phyloP scores from a whole-genome alignment of 2,797 vertebrate species.

The Acestrorhynchus altus region DNA sequence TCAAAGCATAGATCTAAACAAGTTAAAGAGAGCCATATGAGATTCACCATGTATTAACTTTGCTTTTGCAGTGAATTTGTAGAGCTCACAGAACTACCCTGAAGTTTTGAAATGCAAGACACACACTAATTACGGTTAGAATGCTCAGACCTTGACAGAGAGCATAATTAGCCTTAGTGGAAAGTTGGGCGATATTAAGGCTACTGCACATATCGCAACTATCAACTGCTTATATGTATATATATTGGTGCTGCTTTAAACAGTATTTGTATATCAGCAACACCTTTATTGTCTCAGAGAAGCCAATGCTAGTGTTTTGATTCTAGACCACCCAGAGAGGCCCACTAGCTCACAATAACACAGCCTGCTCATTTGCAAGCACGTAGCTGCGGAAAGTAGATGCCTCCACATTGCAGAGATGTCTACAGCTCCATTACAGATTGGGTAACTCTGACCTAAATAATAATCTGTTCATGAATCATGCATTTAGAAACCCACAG shows the following conservation, averaged over 20 bases:
- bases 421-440: slow-evolving; percentile 23
- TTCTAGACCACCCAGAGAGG: neutral
- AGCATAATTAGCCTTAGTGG: slow-evolving; percentile 11
- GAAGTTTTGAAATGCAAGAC: slow-evolving; percentile 12
- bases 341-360: neutral
- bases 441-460: slow-evolving; percentile 34
- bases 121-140: slow-evolving; percentile 15
- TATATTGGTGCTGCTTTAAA: neutral
- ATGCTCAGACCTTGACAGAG: neutral
- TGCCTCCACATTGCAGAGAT: slow-evolving; percentile 25
- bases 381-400: neutral
- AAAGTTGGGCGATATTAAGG: neutral
- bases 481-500: neutral
- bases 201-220: neutral
- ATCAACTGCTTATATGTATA: neutral
- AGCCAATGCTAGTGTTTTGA: neutral
- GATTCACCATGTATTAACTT: no score
- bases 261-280: neutral
- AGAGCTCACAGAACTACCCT: neutral
- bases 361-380: neutral
- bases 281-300: neutral
- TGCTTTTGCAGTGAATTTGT: neutral
- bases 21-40: no score
- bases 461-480: slow-evolving; percentile 21
- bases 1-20: no score